Evolutionary conservation across 2,113 vertebrate species (phyloP).

Genomic region (Passer montanus): DNA sequence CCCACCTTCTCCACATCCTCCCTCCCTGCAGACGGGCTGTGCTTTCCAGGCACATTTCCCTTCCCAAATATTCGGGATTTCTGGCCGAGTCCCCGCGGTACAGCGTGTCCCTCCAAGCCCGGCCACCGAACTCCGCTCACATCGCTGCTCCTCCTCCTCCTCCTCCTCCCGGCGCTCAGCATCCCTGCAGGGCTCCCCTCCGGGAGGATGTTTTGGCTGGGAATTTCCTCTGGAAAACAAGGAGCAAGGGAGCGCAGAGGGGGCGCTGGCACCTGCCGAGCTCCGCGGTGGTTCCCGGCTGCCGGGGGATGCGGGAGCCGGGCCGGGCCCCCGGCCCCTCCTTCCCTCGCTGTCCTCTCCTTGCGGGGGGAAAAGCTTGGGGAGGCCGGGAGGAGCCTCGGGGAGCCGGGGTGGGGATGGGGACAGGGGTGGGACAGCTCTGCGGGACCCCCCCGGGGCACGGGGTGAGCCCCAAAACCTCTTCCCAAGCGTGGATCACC

Average conservation of each 20-base stretch:
- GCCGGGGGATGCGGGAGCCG: neutral
- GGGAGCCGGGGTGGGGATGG: neutral
- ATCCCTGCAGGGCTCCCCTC: neutral
- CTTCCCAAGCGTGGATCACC: neutral
- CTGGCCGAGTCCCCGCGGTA: conserved; percentile 23
- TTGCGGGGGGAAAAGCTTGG: neutral
- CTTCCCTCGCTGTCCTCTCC: neutral
- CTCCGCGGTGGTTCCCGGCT: neutral
- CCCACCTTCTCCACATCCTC: neutral
- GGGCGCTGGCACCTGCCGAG: conserved; percentile 41
- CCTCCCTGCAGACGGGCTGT: neutral
- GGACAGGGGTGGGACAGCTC: neutral
- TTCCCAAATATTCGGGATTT: neutral
- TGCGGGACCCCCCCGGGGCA: neutral
- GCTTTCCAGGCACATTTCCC: conserved; percentile 41
- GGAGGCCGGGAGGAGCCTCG: neutral
- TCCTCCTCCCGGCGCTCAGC: neutral
- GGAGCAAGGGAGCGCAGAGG: neutral
- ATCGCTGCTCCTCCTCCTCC: neutral
- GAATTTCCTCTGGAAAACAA: neutral
- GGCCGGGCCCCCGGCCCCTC: neutral
- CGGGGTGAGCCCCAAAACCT: neutral
- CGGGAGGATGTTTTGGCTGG: conserved; percentile 4
- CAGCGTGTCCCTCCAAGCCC: conserved; percentile 40
- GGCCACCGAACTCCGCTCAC: neutral